These are phyloP conservation scores for Azorinus chamasolen DNA, from an alignment of 2,888 invertebrate genomes.

Conservation along the genomic window DNA sequence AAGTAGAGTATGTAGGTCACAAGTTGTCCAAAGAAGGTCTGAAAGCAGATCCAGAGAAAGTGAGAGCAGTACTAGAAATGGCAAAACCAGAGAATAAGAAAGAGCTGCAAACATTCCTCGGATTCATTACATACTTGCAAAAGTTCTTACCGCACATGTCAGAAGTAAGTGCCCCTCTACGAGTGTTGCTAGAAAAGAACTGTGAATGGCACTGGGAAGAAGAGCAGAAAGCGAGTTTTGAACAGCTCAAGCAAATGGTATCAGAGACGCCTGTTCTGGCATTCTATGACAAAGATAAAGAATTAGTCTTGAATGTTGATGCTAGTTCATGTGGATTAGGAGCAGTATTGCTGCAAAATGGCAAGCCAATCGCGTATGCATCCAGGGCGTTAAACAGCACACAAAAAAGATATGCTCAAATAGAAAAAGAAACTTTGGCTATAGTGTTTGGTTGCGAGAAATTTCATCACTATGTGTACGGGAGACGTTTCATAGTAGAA, in stretches of 20 bases:
- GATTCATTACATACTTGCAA: conserved; percentile 35
- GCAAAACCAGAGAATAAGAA: conserved; percentile 17
- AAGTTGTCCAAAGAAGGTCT: conserved; percentile 20
- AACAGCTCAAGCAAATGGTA: conserved; percentile 24
- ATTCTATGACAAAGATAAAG: conserved; percentile 34
- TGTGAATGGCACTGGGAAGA: conserved; percentile 36
- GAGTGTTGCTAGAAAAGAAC: conserved; percentile 25
- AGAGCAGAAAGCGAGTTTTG: conserved; percentile 24
- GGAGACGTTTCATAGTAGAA: conserved; percentile 37
- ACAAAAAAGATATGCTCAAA: conserved; percentile 52
- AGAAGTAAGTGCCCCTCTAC: conserved; percentile 38
- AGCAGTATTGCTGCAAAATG: conserved; percentile 46
- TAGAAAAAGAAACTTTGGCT: conserved; percentile 60
- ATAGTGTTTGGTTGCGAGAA: conserved; percentile 49
- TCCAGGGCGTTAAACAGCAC: conserved; percentile 48
- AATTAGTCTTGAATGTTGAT: conserved; percentile 52
- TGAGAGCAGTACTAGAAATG: conserved; percentile 32
- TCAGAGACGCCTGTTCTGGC: conserved; percentile 33
- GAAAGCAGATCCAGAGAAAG: conserved; percentile 24
- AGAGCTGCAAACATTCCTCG: conserved; percentile 27
- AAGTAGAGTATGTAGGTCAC: conserved; percentile 31
- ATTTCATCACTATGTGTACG: conserved; percentile 51
- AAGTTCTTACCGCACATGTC: conserved; percentile 45
- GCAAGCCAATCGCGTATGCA: conserved; percentile 49
- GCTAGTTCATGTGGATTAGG: conserved; percentile 65